Conservation (phyloP, 2,888 invertebrate genomes). For the Microplitis deprimator region DNA sequence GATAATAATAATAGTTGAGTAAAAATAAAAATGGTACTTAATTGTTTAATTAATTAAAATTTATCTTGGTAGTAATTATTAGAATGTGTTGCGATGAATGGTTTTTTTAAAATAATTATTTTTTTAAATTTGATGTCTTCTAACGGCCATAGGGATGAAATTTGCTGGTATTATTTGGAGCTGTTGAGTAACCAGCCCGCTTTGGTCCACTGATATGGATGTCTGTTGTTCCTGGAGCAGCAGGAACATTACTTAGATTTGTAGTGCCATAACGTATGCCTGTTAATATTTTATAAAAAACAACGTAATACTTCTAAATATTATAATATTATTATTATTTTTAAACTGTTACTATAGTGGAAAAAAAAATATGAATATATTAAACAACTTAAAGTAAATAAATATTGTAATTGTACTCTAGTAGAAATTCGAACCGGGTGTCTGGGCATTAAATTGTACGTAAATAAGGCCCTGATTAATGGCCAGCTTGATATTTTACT, state of each 20-base stretch:
- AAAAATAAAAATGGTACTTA: background rate
- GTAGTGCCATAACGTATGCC: conserved; percentile 62
- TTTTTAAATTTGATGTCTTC: conserved; percentile 9
- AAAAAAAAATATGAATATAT: background rate
- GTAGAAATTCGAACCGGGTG: too few relatives aligned
- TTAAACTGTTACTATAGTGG: conserved; percentile 22
- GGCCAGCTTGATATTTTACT: too few relatives aligned
- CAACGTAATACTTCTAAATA: conserved; percentile 58
- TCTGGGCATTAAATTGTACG: too few relatives aligned
- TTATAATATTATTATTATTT: background rate
- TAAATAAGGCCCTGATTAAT: too few relatives aligned
- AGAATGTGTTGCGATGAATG: background rate
- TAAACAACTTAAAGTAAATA: background rate
- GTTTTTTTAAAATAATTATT: background rate
- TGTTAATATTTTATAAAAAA: conserved; percentile 64
- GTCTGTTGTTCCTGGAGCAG: conserved; percentile 63
- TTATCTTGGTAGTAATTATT: background rate
- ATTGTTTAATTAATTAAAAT: background rate
- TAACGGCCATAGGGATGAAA: conserved; percentile 68
- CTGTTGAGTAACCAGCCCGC: conserved; percentile 62
- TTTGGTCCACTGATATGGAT: conserved; percentile 60
- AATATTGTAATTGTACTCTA: too few relatives aligned
- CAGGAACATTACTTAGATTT: conserved; percentile 58
- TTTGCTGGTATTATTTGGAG: conserved; percentile 62
- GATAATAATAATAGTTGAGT: background rate